A percentile compares a stretch with the other conserved stretches of the same genome.
These are phyloP conservation scores for Drosophila pandora DNA, from an alignment of 1,140 invertebrate species.

Conservation along the genomic window DNA sequence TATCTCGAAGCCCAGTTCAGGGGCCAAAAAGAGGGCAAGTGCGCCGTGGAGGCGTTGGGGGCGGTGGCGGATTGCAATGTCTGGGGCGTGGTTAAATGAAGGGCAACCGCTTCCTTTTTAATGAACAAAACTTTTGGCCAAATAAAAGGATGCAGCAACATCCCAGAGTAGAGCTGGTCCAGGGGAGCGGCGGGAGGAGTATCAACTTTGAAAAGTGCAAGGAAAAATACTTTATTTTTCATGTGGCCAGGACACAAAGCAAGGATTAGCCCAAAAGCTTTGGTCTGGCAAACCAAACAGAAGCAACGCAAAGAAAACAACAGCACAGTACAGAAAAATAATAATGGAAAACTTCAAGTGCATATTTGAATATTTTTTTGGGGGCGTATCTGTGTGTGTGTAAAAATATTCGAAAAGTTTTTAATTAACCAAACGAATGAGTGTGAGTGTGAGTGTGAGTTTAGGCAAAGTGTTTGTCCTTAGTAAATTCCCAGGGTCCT, in stretches of 20 bases:
- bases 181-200: not conserved
- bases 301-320: conserved; percentile 44
- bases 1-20: conserved; percentile 1
- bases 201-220: conserved; percentile 75
- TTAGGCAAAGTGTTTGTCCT: conserved; percentile 40
- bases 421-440: conserved; percentile 78
- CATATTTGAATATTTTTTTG: conserved; percentile 78
- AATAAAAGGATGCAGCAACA: conserved; percentile 44
- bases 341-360: conserved; percentile 74
- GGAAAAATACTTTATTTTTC: conserved; percentile 80
- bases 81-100: conserved; percentile 79
- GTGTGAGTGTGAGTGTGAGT: conserved; percentile 32
- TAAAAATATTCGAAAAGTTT: conserved; percentile 81
- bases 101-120: conserved; percentile 77
- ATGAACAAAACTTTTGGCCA: conserved; percentile 81
- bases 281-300: conserved; percentile 45
- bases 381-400: conserved; percentile 26
- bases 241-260: conserved; percentile 77
- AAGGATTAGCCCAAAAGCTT: conserved; percentile 72
- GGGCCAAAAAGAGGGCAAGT: conserved; percentile 55
- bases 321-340: conserved; percentile 16
- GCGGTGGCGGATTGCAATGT: conserved; percentile 60
- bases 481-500: conserved; percentile 56
- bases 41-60: conserved; percentile 22
- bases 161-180: not conserved